phyloP scores from a whole-genome alignment of 1,140 invertebrate species.

The Steinernema feltiae region DNA sequence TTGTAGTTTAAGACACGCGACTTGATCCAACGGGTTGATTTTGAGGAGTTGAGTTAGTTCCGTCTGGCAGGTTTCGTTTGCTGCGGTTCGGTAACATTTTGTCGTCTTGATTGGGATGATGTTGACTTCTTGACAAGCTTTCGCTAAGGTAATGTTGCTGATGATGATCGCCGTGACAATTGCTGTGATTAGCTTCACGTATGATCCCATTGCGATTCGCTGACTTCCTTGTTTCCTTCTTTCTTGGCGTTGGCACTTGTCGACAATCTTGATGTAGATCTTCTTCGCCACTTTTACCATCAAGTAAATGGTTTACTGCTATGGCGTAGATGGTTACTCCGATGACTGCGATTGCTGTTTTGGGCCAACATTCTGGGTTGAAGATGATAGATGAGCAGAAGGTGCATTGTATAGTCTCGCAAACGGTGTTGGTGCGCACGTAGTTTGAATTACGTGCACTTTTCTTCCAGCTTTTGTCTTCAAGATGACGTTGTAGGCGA shows the following conservation, averaged over 20 bases:
- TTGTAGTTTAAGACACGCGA: not conserved
- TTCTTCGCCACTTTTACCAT: not conserved
- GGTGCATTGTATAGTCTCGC: not conserved
- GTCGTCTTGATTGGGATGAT: not conserved
- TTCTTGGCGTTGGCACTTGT: not conserved
- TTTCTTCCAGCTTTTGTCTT: not conserved
- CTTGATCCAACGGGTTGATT: not conserved
- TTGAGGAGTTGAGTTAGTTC: not conserved
- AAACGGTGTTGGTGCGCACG: not conserved
- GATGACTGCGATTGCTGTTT: not conserved
- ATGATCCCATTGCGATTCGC: no score
- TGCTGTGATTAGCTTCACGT: not conserved
- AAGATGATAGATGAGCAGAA: not conserved
- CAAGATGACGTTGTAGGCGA: not conserved
- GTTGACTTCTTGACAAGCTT: not conserved
- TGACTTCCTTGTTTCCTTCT: not conserved
- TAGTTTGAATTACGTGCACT: not conserved
- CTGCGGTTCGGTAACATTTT: not conserved
- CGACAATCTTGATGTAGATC: not conserved
- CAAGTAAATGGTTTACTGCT: not conserved
- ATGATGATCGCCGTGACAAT: not conserved
- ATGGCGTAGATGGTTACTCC: not conserved
- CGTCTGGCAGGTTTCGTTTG: not conserved
- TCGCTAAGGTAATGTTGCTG: no score
- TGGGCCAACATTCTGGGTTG: constrained; percentile 1